Evolutionary conservation across 1,140 invertebrate species (phyloP), one percentile per base, ranked within the genome.

Genomic region (Achroia grisella): DNA sequence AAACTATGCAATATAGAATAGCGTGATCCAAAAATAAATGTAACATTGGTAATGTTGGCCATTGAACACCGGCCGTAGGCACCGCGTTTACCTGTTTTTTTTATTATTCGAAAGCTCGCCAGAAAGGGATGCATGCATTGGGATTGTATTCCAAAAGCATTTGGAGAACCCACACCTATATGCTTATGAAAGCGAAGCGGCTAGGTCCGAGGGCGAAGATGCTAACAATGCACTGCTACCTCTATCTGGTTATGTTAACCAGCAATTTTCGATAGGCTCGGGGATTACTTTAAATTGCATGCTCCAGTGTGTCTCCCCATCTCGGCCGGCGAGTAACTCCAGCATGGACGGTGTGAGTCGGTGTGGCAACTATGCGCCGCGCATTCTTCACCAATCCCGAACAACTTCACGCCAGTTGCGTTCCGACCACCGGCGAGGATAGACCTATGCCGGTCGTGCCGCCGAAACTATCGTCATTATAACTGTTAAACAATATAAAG

Each of bases 321-420:
- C 66, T 79, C 56, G 49, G 62, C 43, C 59, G 73, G 59, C 17
- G 67, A 59, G 40, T 47, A 48, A 57, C 37, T 51, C 56, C 62
- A 73, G 68, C 71, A 64, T 58, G 66, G 66, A 53, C 17, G 17
- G 17, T 71, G 70, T 73, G 62, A n/a, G n/a, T n/a, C 72, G 69
- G 69, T 71, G 70, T 73, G 62, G 74, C 76, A 71, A 77, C 76
- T 65, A 71, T 83, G 79, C 79, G 79, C 76, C 56, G 79, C 76
- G 76, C 79, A 83, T 80, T 79, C 79, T 77, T 73, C 69, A 74
- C 75, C 75, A 78, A 76, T 78, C 73, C 65, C 52, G 40, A 56
- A 56, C 44, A 68, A 81, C 79, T 79, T 80, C 79, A 77, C 62
- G 68, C 56, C 73, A 83, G 79, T 83, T 77, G 60, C 69, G 62